Evolutionary conservation across 2,797 vertebrate species (phyloP).

Genomic region (Scyliorhinus canicula): DNA sequence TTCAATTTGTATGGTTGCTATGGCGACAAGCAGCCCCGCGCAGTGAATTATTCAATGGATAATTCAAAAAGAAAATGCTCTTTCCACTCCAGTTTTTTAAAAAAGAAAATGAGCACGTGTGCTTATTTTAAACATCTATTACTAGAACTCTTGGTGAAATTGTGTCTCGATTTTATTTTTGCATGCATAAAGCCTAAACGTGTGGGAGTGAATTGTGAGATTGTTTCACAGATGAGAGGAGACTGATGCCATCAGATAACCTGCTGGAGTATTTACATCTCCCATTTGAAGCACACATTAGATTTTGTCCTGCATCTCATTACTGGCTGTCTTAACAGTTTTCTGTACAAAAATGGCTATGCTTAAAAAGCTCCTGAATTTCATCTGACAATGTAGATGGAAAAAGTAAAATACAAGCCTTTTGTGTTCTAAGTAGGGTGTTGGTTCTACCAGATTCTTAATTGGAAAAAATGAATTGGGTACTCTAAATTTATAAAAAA

Average conservation of each 20-base stretch:
- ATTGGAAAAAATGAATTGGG: too few species aligned
- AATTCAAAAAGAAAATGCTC: neutral
- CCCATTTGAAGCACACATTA: neutral
- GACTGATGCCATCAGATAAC: neutral
- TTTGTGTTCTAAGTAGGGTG: neutral
- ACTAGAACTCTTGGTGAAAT: neutral
- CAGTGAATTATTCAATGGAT: neutral
- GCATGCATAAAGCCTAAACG: neutral
- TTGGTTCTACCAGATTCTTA: neutral
- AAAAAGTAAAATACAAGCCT: neutral
- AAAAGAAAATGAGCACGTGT: neutral
- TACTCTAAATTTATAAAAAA: too few species aligned
- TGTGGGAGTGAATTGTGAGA: neutral
- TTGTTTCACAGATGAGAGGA: neutral
- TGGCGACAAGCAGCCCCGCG: neutral
- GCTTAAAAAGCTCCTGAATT: neutral
- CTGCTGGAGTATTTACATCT: neutral
- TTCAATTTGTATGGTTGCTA: conserved; percentile 4
- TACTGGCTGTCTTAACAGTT: neutral
- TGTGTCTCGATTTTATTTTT: neutral
- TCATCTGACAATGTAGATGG: neutral
- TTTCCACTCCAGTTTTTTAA: neutral
- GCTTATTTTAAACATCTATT: neutral
- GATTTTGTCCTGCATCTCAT: neutral
- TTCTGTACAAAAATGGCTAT: neutral